phyloP scores from a whole-genome alignment of 2,797 vertebrate species.

The Caiman crocodilus region DNA sequence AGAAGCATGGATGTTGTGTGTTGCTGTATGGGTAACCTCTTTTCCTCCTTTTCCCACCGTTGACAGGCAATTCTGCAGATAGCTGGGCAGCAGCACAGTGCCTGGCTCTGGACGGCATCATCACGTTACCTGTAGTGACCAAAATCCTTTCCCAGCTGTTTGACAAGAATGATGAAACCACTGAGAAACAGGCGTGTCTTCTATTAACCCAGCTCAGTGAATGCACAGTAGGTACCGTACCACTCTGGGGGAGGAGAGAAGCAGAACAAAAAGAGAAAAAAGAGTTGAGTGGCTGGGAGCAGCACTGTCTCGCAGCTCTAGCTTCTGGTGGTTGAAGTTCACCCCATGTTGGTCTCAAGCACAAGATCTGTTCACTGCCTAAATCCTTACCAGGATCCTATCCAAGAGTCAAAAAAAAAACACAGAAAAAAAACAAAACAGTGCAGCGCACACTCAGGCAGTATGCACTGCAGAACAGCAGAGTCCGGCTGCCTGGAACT shows the following conservation, averaged over 20 bases:
- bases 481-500: too few species aligned
- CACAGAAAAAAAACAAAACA: too few species aligned
- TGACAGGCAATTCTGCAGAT: slow-evolving; percentile 75
- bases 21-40: background rate
- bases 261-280: background rate
- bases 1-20: background rate
- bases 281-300: background rate
- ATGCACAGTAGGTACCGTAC: slow-evolving; percentile 75
- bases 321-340: background rate
- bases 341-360: background rate
- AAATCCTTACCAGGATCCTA: background rate
- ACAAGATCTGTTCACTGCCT: background rate
- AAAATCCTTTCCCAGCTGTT: slow-evolving; percentile 82
- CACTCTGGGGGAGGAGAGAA: background rate
- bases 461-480: too few species aligned
- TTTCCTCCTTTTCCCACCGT: background rate
- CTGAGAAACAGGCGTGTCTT: slow-evolving; percentile 71
- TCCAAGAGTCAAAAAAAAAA: too few species aligned
- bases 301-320: background rate
- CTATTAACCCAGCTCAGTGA: slow-evolving; percentile 77
- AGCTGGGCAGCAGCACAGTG: slow-evolving; percentile 86
- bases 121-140: slow-evolving; percentile 75
- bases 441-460: too few species aligned
- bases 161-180: slow-evolving; percentile 55
- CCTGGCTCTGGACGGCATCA: slow-evolving; percentile 78